phyloP scores from a whole-genome alignment of 2,888 invertebrate genomes.

The Oscheius myriophilus region DNA sequence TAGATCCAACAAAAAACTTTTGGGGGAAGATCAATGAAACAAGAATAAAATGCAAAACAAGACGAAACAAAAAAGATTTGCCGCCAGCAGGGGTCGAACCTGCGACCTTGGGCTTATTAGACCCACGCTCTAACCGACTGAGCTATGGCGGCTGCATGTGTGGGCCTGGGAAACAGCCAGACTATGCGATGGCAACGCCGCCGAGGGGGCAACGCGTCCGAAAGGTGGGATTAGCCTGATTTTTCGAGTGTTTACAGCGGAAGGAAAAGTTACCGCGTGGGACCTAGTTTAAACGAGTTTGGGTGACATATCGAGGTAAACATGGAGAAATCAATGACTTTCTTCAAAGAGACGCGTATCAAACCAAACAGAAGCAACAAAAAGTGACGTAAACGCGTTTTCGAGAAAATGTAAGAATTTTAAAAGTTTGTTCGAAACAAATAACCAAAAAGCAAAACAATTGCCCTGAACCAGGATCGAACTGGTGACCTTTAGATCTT shows the following conservation, averaged over 20 bases:
- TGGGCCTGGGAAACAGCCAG: too few species aligned
- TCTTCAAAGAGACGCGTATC: too few species aligned
- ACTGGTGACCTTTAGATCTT: conserved; percentile 66
- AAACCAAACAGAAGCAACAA: too few species aligned
- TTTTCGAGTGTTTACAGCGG: too few species aligned
- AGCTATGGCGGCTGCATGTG: conserved; percentile 62
- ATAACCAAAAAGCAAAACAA: background rate
- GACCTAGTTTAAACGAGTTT: conserved; percentile 20
- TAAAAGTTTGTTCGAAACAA: too few species aligned
- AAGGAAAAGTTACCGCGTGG: conserved; percentile 5
- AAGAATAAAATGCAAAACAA: background rate
- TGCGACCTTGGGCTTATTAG: conserved; percentile 71
- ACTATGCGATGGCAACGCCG: too few species aligned
- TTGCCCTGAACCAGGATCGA: conserved; percentile 63
- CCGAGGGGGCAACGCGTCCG: too few species aligned
- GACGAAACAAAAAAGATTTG: conserved; percentile 52
- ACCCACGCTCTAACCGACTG: conserved; percentile 71
- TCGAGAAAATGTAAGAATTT: too few species aligned
- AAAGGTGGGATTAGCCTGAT: too few species aligned
- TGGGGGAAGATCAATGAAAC: background rate
- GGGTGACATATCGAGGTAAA: too few species aligned
- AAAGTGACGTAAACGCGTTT: too few species aligned
- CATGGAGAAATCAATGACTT: too few species aligned
- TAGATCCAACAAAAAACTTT: background rate
- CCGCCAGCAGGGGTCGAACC: conserved; percentile 70